Evolutionary conservation across 1,140 invertebrate genomes (phyloP).

Genomic region (Orius laevigatus): DNA sequence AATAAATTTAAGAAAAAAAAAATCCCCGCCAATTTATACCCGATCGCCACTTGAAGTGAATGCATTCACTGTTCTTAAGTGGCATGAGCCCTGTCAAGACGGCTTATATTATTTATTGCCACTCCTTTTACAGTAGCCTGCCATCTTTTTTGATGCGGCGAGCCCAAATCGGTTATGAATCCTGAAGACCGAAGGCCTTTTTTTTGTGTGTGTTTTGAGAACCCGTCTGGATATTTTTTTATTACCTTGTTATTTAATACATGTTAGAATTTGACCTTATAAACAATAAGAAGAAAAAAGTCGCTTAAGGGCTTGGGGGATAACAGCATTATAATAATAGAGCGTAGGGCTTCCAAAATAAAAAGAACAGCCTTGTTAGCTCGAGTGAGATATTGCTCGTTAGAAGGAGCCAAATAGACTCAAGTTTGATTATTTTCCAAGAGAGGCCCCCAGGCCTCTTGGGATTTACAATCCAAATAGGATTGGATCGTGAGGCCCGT

Average conservation of each 20-base stretch:
- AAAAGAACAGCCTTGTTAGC: constrained; percentile 9
- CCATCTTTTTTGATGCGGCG: constrained; percentile 1
- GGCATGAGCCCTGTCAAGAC: not conserved
- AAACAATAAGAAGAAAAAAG: too few relatives aligned
- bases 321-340: too few relatives aligned
- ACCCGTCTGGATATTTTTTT: too few relatives aligned
- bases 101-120: constrained; percentile 6
- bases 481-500: constrained; percentile 10
- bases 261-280: too few relatives aligned
- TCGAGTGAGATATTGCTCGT: constrained; percentile 12
- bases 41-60: constrained; percentile 9
- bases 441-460: not conserved
- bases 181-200: too few relatives aligned
- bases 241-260: too few relatives aligned
- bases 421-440: constrained; percentile 10
- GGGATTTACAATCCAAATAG: constrained; percentile 12
- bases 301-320: too few relatives aligned
- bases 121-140: not conserved
- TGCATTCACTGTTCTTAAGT: constrained; percentile 5
- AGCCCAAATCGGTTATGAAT: not conserved
- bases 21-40: constrained; percentile 3
- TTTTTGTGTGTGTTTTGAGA: too few relatives aligned
- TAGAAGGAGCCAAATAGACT: constrained; percentile 7
- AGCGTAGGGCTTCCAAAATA: not conserved
- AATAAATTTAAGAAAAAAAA: not conserved